Evolutionary conservation across 2,888 invertebrate species (phyloP), one percentile per base, ranked within the genome.

Genomic region (Drosophila atroscutellata): DNA sequence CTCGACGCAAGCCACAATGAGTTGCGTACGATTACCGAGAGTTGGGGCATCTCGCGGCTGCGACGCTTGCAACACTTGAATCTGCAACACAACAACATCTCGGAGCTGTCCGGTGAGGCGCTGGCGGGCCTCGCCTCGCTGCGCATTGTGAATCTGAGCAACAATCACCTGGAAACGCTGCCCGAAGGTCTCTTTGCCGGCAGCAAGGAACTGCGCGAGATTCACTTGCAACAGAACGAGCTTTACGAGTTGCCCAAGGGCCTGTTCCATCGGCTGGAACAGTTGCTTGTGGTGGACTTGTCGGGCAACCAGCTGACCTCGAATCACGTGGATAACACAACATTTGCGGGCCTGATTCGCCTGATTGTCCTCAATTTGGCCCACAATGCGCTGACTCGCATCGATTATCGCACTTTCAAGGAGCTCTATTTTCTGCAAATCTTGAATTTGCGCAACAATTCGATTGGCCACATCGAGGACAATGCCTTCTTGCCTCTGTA

Each of bases 371-470:
- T 98, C 78, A 97, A 98, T 92, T 93, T 98, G 86, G 97, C 97
- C 0, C 96, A 97, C 91, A 98, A 98, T 91, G 95, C 96, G 11
- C 93, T 98, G 28, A 97, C 97, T 2, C 95, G 96, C 84, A 95
- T 98, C 78, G 97, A 97, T 90, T 96, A 96, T 49, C 95, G 95
- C 82, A 97, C 97, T 65, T 98, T 98, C 92, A 97, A 97, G 93
- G 97, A 98, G 92, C 93, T 98, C 67, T 97, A 96, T 91, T 96
- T 97, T 89, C 94, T 98, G 71, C 97, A 98, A 94, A 97, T 97
- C 79, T 94, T 98, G 67, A 97, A 97, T 92, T 93, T 98, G 70
- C 95, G 96, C 80, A 97, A 97, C 91, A 98, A 98, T 91, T 96
- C 97, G 11, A 97, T 98, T 88, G 96, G 96, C n/a, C 97, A 96